Evolutionary conservation across 2,797 vertebrate genomes (phyloP).

Genomic region (Myotis planiceps): DNA sequence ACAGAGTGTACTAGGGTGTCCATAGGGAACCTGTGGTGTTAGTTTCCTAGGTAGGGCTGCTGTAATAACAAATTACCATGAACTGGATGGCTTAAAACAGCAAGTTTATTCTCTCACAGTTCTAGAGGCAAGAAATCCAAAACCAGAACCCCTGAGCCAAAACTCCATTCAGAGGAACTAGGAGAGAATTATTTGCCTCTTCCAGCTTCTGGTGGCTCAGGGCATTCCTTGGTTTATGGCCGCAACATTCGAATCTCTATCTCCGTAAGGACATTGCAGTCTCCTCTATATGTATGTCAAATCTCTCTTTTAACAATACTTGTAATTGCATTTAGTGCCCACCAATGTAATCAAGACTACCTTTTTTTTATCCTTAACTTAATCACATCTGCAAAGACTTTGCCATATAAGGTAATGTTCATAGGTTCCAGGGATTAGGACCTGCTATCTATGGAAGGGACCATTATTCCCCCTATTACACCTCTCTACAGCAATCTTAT

Average conservation of each 20-base stretch:
- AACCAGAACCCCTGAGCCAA: background rate
- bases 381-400: slow-evolving; percentile 5
- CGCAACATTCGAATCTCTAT: background rate
- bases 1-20: background rate
- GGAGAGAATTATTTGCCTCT: background rate
- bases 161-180: background rate
- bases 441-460: background rate
- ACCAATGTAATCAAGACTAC: background rate
- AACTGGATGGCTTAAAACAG: background rate
- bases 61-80: slow-evolving; percentile 4
- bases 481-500: background rate
- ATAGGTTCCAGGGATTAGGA: background rate
- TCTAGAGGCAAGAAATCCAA: background rate
- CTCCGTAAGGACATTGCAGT: background rate
- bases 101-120: background rate
- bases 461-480: background rate
- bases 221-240: background rate
- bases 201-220: background rate
- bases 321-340: background rate
- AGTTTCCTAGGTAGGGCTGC: background rate
- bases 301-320: background rate
- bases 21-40: background rate
- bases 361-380: background rate
- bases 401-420: background rate
- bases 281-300: background rate